Conservation (phyloP, 2,113 vertebrate genomes). For the Dolichotis patagonum region DNA sequence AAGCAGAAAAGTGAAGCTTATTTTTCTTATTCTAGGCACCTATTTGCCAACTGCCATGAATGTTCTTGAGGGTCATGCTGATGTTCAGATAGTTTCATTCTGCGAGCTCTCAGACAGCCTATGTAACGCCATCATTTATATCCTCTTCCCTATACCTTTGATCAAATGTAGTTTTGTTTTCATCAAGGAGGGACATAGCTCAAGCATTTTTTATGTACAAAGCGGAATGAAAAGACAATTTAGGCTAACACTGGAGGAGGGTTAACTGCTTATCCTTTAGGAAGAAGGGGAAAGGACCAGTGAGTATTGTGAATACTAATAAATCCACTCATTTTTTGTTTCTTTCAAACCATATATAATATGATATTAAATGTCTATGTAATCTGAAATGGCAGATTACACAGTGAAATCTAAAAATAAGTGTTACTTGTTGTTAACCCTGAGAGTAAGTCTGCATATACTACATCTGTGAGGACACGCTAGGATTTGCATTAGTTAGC, state of each 20-base stretch:
- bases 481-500: constrained; percentile 49
- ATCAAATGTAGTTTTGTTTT: not conserved
- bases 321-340: not conserved
- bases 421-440: constrained; percentile 9
- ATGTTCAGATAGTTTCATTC: not conserved
- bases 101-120: not conserved
- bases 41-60: not conserved
- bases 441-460: not conserved
- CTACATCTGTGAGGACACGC: not conserved
- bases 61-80: not conserved
- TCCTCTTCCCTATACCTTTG: not conserved
- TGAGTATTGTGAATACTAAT: not conserved
- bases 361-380: not conserved
- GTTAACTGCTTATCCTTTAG: not conserved
- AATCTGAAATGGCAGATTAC: constrained; percentile 26
- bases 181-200: not conserved
- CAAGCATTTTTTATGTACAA: not conserved
- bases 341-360: not conserved
- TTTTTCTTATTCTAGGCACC: not conserved
- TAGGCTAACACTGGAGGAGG: not conserved
- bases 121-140: not conserved
- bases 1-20: not conserved
- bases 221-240: not conserved
- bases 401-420: constrained; percentile 29
- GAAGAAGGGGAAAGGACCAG: not conserved